These are phyloP conservation scores for Agrotis exclamationis DNA, from an alignment of 2,888 invertebrate genomes.

Conservation along the genomic window DNA sequence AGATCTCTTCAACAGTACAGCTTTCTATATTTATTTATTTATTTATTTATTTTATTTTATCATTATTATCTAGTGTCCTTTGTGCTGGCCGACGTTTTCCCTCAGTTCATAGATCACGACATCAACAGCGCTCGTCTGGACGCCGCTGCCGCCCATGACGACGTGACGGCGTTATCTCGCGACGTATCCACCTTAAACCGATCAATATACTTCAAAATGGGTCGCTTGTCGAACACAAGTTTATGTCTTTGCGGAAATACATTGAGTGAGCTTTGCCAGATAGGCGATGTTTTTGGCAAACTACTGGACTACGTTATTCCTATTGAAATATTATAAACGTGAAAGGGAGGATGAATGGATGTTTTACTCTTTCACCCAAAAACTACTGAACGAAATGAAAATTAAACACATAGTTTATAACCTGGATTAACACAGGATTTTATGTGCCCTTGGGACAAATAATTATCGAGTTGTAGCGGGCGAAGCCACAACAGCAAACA, in stretches of 20 bases:
- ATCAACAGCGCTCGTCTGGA: conserved; percentile 4
- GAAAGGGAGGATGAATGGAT: no score
- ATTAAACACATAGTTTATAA: no score
- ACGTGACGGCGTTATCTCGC: conserved; percentile 36
- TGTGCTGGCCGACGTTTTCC: not conserved
- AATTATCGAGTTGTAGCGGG: no score
- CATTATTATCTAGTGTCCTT: conserved; percentile 10
- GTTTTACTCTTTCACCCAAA: no score
- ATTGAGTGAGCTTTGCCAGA: not conserved
- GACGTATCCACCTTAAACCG: conserved; percentile 47
- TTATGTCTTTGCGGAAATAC: conserved; percentile 7
- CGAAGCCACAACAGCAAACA: no score
- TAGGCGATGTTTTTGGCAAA: not conserved
- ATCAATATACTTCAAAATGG: conserved; percentile 46
- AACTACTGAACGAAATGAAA: no score
- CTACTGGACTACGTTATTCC: no score
- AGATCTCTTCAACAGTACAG: not conserved
- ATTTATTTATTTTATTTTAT: no score
- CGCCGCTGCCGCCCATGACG: not conserved
- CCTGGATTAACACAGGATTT: no score
- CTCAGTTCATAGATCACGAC: conserved; percentile 21
- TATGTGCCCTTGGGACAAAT: no score
- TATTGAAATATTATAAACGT: no score
- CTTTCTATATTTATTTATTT: no score
- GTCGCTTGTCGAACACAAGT: conserved; percentile 24